Evolutionary conservation across 2,113 vertebrate species (phyloP), one percentile per base, ranked within the genome.

Genomic region (Pteronura brasiliensis): DNA sequence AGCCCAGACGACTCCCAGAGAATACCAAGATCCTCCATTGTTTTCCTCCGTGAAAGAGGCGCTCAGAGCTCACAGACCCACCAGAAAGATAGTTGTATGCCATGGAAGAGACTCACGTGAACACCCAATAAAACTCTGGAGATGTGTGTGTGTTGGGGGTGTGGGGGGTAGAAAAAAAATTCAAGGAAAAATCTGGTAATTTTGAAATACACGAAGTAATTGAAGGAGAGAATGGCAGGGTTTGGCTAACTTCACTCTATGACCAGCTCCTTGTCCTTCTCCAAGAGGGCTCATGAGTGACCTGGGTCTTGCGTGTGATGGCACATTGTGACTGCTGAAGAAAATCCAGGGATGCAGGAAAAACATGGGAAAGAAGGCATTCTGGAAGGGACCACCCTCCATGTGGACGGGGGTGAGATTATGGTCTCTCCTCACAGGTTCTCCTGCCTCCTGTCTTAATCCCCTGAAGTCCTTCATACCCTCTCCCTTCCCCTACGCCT

Each of bases 1-100:
- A n/a, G 57, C n/a, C 39, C 79, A 36, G 9, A 17, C 82, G 72
- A 86, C 95, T 90, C 82, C 69, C 81, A 57, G 57, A 88, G 82
- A 94, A 55, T 31, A 21, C 34, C 4, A 18, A 6, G 29, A 61
- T 39, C n/a, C 90, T 72, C 31, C 71, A n/a, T 67, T 84, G 12
- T 65, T 90, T 94, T 94, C 17, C 49, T 36, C 42, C 12, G 31
- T 29, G 21, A 12, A 74, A 84, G 65, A 92, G 74, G 23, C 31
- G 27, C 65, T 84, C n/a, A 31, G 44, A 47, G 34, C 55, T 88
- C 34, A 15, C 6, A 42, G 12, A 6, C 39, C 23, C 49, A 44
- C 71, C 77, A 52, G 34, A 65, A 76, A 57, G 42, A 76, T 1
- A 31, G 42, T 31, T 4, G 0, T 6, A 18, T 49, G 20, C 14